Conservation (phyloP, 2,888 invertebrate species). For the Melanotus villosus region DNA sequence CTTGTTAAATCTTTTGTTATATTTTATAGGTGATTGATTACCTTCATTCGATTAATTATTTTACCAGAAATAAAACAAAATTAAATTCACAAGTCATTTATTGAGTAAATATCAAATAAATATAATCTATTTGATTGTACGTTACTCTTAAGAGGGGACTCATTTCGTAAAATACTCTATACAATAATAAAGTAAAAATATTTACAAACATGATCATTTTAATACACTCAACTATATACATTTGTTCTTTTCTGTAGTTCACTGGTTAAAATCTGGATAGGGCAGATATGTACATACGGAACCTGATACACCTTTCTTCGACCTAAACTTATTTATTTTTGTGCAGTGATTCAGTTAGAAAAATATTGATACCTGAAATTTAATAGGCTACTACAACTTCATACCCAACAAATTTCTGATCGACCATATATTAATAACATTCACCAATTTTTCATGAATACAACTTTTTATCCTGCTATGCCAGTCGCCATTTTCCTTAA, state of each 20-base stretch:
- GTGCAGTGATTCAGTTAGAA: background rate
- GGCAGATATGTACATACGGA: slow-evolving; percentile 38
- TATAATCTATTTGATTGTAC: slow-evolving; percentile 37
- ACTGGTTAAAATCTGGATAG: slow-evolving; percentile 24
- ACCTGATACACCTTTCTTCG: background rate
- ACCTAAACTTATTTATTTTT: background rate
- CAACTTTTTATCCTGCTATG: too few relatives aligned
- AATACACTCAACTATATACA: slow-evolving; percentile 39
- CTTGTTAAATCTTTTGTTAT: slow-evolving; percentile 3
- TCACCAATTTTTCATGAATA: too few relatives aligned
- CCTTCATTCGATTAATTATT: too few relatives aligned
- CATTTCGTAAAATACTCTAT: slow-evolving; percentile 41
- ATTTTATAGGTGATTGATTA: background rate
- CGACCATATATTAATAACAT: too few relatives aligned
- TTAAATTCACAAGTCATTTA: slow-evolving; percentile 24
- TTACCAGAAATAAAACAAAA: background rate
- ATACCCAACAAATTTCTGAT: background rate
- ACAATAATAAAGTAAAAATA: slow-evolving; percentile 45
- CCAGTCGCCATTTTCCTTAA: background rate
- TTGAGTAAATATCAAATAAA: slow-evolving; percentile 36
- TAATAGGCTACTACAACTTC: too few relatives aligned
- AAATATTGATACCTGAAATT: too few relatives aligned
- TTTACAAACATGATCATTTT: slow-evolving; percentile 35
- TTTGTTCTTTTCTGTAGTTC: slow-evolving; percentile 25
- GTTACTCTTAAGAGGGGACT: slow-evolving; percentile 33